Base-by-base conservation (phyloP, 1,140 invertebrate species). In the Potamilus streckersoni region DNA sequence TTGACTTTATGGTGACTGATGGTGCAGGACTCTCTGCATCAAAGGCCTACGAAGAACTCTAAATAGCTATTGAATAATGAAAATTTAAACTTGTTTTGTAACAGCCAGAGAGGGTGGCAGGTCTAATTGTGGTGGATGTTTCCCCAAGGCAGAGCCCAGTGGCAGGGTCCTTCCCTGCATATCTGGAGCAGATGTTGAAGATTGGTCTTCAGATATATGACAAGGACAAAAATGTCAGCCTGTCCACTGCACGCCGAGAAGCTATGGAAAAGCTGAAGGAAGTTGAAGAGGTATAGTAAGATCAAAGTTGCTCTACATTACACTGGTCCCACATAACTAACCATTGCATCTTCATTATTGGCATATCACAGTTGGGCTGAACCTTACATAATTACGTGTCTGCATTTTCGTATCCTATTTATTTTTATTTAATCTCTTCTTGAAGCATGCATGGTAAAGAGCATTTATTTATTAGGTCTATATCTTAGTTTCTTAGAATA, bases 111-210 rank as follows among this genome's bases (percentile, higher is more conserved):
- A 78, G 95, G 23, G 92, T 97, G 3, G 93, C 96, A 23, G 95
- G 94, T 81, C 87, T 97, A 31, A 91, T 97, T 64, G 93, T 97
- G 8, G 93, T 95, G 61, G 96, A 98, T 85, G 94, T 97, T 78
- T 94, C 95, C 16, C 96, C 96, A 4, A 86, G 94, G 0, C 91
- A 69, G 93, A 93, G 73, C 91, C 92, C 17, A 92, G 58, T 20
- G 55, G 17, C 57, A 31, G 17, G 19, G n/a, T 49, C 19, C 5
- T 19, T 57, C 12, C 69, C 69, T 11, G 38, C 27, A 0, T 75
- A 71, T 38, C 74, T 76, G 4, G 69, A 76, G 20, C 69, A 62
- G 23, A 71, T 76, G 74, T 59, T 76, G 56, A 63, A 59, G 17
- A 76, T 76, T 27, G 49, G 62, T 13, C 23, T 76, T n/a, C 56